Conservation (phyloP, 2,888 invertebrate species). For the Drosophila trichaetosa region DNA sequence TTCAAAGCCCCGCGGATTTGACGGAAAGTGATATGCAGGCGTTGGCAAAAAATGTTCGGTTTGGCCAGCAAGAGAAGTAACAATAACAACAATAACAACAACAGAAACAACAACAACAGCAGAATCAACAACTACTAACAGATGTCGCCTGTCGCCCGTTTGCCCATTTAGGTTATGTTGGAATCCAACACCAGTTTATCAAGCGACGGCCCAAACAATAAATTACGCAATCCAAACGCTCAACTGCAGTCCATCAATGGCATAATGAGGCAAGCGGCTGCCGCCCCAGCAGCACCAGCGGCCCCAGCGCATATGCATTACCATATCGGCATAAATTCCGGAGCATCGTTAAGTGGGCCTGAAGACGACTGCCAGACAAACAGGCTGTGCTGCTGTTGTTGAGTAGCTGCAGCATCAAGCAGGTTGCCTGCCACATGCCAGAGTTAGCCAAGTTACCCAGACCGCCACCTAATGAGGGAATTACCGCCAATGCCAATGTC, state of each 20-base stretch:
- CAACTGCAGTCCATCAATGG: slow-evolving; percentile 82
- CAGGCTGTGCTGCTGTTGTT: slow-evolving; percentile 24
- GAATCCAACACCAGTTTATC: slow-evolving; percentile 79
- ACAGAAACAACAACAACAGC: slow-evolving; percentile 28
- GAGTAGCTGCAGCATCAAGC: slow-evolving; percentile 44
- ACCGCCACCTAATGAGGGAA: slow-evolving; percentile 82
- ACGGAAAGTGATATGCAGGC: slow-evolving; percentile 79
- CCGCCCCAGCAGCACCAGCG: slow-evolving; percentile 51
- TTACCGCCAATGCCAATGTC: slow-evolving; percentile 74
- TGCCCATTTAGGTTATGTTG: slow-evolving; percentile 73
- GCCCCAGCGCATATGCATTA: slow-evolving; percentile 70
- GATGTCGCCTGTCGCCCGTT: slow-evolving; percentile 68
- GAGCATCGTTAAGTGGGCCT: slow-evolving; percentile 82
- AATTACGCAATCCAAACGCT: slow-evolving; percentile 84
- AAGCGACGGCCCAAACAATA: slow-evolving; percentile 81
- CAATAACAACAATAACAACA: slow-evolving; percentile 32
- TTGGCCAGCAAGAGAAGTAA: slow-evolving; percentile 13
- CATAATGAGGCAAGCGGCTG: slow-evolving; percentile 74
- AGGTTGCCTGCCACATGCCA: slow-evolving; percentile 63
- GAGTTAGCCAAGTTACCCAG: slow-evolving; percentile 49
- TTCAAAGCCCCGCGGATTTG: slow-evolving; percentile 71
- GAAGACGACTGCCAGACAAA: slow-evolving; percentile 60
- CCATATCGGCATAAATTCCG: slow-evolving; percentile 84
- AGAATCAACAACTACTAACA: slow-evolving; percentile 46
- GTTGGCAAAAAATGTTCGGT: slow-evolving; percentile 71